Evolutionary conservation across 2,888 invertebrate genomes (phyloP), one percentile per base, ranked within the genome.

Genomic region (Drosophila kokeensis): DNA sequence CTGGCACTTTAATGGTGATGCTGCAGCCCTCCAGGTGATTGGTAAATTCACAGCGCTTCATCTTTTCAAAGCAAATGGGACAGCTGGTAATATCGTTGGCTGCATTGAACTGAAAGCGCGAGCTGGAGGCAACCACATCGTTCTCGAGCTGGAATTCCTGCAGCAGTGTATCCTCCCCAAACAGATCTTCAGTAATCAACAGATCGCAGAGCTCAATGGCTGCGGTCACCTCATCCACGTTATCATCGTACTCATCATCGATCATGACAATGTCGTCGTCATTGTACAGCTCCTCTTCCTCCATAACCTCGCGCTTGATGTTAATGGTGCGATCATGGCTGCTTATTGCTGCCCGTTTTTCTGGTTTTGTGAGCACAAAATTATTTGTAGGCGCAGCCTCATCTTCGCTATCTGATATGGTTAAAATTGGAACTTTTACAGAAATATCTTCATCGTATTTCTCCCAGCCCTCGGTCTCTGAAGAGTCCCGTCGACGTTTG

Each of bases 21-120:
- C 92, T 89, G 73, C 93, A 93, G 13, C 93, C 93, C 21, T 93
- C 91, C 34, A 93, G 77, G 65, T 93, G 93, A 13, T 92, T 91
- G 0, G 81, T 70, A 32, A 93, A 85, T 15, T 88, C 72, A 4
- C 81, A 75, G 8, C 93, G 92, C 32, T 82, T 87, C 81, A 93
- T 82, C 52, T 91, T 92, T 18, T 87, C 90, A 38, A 92, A 87
- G 62, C 93, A 93, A 27, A 93, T 90, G 1, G 93, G 93, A 63
- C 93, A 93, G 0, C 78, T 83, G 18, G 92, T 90, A 6, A 93
- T 93, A 53, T 93, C 93, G 48, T 91, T 89, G 18, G 75, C 61
- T 0, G 83, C 79, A 78, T 92, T 71, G 7, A 80, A 69, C 18
- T 60, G 50, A 61, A 79, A 65, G 0, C 81, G 79, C 1, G 92